Base-by-base conservation (phyloP, 37 sponge, comb jelly and placozoan species). In the Theonella swinhoei region DNA sequence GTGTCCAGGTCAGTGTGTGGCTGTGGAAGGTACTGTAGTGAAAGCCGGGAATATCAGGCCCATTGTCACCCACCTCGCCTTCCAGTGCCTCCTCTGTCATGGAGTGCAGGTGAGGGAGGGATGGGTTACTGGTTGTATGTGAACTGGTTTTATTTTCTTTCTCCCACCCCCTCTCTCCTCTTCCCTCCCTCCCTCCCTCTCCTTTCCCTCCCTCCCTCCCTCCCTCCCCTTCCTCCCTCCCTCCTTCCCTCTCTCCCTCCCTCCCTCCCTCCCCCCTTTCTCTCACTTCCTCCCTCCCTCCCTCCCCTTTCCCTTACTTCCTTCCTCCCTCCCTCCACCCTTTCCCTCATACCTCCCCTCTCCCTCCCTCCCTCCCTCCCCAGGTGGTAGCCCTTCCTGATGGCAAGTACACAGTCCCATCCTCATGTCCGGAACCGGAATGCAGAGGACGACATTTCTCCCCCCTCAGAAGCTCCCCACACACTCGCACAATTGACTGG, bases 11-110 rank as follows among this genome's bases (percentile, higher is more conserved):
- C 96, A 94, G 80, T 88, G 85, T 74, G 95, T 94, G 14, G 47
- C 95, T 43, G 93, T 98, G 19, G 77, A 82, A 33, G 99, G 99
- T 38, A 96, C 97, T 1, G 99, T 95, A 31, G 95, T 96, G 66
- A 80, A 95, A 26, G 93, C 94, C 28, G 86, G 97, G 65, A 94
- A 94, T 63, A 77, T 96, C 41, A 94, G 89, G 64, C 99, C 99
- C 23, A 85, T 94, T 35, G 97, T 96, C 24, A 91, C 95, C 73
- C 86, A 66, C 60, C 64, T 98, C 79, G 93, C 91, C 23, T 98
- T 98, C 83, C 63, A 86, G 7, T 98, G 99, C 69, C 38, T 72
- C 38, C 72, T 74, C 29, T 98, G 99, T 72, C 72, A 65, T 24
- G 84, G 60, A 2, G 68, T 76, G 0, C 90, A 89, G 58, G 86